Percentiles rank a stretch among this genome's conserved stretches.
Conservation (phyloP, 2,888 invertebrate species). For the Lochmaea crataegi region DNA sequence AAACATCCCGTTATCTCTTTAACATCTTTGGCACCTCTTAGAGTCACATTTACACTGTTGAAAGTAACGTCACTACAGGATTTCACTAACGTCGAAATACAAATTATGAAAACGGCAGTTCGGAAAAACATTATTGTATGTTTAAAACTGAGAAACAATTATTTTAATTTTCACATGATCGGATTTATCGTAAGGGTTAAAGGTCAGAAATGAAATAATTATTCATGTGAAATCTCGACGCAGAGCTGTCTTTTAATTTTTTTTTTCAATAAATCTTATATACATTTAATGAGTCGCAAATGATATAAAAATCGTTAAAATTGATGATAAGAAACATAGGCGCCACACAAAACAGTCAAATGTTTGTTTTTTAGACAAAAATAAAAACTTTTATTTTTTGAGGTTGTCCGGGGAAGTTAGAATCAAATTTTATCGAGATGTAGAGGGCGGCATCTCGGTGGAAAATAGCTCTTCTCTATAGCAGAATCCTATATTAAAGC, state of each 20-base stretch:
- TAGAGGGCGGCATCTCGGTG: no score
- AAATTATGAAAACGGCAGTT: slow-evolving; percentile 8
- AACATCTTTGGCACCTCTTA: slow-evolving; percentile 55
- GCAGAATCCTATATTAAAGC: no score
- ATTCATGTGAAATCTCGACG: slow-evolving; percentile 21
- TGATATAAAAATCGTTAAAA: slow-evolving; percentile 8
- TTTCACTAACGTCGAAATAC: not conserved
- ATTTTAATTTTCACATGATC: slow-evolving; percentile 19
- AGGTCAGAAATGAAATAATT: slow-evolving; percentile 28
- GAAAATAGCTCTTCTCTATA: no score
- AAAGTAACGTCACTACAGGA: slow-evolving; percentile 54
- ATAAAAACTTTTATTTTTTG: no score
- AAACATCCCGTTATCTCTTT: slow-evolving; percentile 58
- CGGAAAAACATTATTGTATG: slow-evolving; percentile 19
- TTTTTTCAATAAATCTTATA: no score
- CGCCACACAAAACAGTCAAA: not conserved
- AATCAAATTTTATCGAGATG: no score
- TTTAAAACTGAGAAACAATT: not conserved
- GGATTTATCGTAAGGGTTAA: slow-evolving; percentile 20
- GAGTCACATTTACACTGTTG: slow-evolving; percentile 54
- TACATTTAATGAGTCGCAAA: slow-evolving; percentile 5
- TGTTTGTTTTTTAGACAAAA: no score
- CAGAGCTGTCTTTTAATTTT: slow-evolving; percentile 12
- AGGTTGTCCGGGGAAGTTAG: no score
- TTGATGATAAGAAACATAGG: not conserved